Evolutionary conservation across 2,113 vertebrate species (phyloP).

Genomic region (Rhombomys opimus): DNA sequence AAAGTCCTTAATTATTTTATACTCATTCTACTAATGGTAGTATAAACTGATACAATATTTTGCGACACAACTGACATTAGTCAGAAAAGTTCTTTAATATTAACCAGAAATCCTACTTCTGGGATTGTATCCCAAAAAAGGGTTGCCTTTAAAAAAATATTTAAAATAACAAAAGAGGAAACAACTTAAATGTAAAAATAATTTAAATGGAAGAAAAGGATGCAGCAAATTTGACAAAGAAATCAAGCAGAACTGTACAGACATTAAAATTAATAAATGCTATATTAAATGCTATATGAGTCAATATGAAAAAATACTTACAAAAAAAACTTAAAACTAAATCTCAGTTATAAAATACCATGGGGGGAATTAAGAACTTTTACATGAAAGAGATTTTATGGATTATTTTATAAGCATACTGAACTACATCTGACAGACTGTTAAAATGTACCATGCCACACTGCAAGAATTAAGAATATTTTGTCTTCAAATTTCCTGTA

Average conservation of each 20-base stretch:
- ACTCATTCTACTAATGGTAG: slow-evolving; percentile 57
- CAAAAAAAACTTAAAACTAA: slow-evolving; percentile 64
- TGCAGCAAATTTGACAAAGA: slow-evolving; percentile 45
- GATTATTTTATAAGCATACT: slow-evolving; percentile 47
- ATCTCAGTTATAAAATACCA: slow-evolving; percentile 47
- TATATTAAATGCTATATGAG: slow-evolving; percentile 35
- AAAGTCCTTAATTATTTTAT: slow-evolving; percentile 66
- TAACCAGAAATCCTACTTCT: slow-evolving; percentile 43
- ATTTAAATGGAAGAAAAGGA: neutral
- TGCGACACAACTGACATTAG: slow-evolving; percentile 55
- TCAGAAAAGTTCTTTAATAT: slow-evolving; percentile 50
- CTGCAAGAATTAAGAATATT: slow-evolving; percentile 31
- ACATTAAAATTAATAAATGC: slow-evolving; percentile 53
- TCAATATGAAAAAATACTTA: slow-evolving; percentile 39
- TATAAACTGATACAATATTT: slow-evolving; percentile 58
- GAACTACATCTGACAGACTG: slow-evolving; percentile 49
- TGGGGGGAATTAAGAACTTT: slow-evolving; percentile 41
- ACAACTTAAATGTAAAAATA: slow-evolving; percentile 53
- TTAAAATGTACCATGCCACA: slow-evolving; percentile 49
- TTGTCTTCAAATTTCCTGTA: slow-evolving; percentile 39
- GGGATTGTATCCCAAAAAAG: slow-evolving; percentile 49
- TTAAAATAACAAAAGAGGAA: slow-evolving; percentile 57
- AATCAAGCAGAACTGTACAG: slow-evolving; percentile 53
- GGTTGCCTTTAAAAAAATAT: slow-evolving; percentile 31
- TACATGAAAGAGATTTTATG: slow-evolving; percentile 43